Evolutionary conservation across 2,797 vertebrate genomes (phyloP).

Genomic region (Kryptopterus vitreolus): DNA sequence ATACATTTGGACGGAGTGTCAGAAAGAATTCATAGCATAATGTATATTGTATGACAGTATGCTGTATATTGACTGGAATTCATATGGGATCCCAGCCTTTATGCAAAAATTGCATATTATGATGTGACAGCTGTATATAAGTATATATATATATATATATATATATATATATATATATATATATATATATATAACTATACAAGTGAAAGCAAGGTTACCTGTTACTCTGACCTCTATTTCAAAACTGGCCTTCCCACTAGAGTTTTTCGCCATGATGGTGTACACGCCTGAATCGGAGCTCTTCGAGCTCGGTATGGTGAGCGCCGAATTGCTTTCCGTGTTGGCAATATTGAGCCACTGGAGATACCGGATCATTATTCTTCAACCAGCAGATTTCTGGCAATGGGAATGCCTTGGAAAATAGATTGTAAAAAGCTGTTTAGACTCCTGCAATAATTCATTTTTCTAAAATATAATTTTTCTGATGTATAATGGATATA

Average conservation of each 20-base stretch:
- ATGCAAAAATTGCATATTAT: neutral
- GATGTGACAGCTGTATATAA: neutral
- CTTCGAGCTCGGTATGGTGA: slow-evolving; percentile 79
- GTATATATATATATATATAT: too few relatives aligned
- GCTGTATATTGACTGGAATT: neutral
- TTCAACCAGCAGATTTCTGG: slow-evolving; percentile 83
- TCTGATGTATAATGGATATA: too few relatives aligned
- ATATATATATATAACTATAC: too few relatives aligned
- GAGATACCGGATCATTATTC: slow-evolving; percentile 75
- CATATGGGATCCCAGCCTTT: neutral
- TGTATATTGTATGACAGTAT: too few relatives aligned
- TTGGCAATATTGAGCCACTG: slow-evolving; percentile 68
- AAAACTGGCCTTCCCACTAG: slow-evolving; percentile 71
- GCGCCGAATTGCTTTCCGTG: slow-evolving; percentile 73
- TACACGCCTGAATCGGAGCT: slow-evolving; percentile 77
- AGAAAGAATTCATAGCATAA: neutral
- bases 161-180: too few relatives aligned
- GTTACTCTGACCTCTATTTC: slow-evolving; percentile 80
- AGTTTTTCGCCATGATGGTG: slow-evolving; percentile 74
- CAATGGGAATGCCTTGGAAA: slow-evolving; percentile 75
- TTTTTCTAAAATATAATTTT: too few relatives aligned
- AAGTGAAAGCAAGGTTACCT: slow-evolving; percentile 81
- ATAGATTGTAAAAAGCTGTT: neutral
- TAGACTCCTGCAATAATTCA: too few relatives aligned
- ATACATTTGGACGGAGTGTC: neutral